Base-by-base conservation (phyloP, 1,140 invertebrate genomes). In the Mya arenaria region DNA sequence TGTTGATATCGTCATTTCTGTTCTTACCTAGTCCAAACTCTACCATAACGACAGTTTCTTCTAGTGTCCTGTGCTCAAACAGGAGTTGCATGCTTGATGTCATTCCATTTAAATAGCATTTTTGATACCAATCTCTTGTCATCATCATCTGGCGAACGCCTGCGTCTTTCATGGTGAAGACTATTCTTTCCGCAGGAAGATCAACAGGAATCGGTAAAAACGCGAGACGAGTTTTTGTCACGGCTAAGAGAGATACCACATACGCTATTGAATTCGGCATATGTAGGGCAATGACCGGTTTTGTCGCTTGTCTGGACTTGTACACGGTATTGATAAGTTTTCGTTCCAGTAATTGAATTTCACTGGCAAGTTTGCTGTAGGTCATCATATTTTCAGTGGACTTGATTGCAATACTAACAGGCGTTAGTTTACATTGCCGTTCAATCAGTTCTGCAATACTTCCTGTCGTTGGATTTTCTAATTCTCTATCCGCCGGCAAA, bases 131-230 rank as follows among this genome's bases (percentile, higher is more conserved):
- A 6, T 72, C 71, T 4, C 56, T 83, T 37, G 82, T 85, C 28
- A 77, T 85, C 13, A 88, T 66, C 56, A 87, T 73, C 15, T 39
- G 56, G 6, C 34, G 55, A 1, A 84, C 85, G 34, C 69, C 68
- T 13, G 84, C 52, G 60, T 88, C 87, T 8, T 71, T 68, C n/a
- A 88, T 34, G 32, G 84, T 85, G 52, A 88, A 88, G 17, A 52
- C 36, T 1, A 88, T 34, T 19, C 87, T 63, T 17, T 87, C 85
- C 10, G 39, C 44, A 36, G 85, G 87, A 30, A 84, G 78, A 56
- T 88, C 86, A n/a, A 83, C 36, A 1, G 87, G 87, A 1, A 88
- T 28, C 6, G 87, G 87, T 19, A 88, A 56, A 52, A 88, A 88
- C 1, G 85, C 77, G 15, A 75, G 56, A 10, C 55, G 36, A 25